Evolutionary conservation across 2,797 vertebrate genomes (phyloP).

Genomic region (Geotrypetes seraphini): DNA sequence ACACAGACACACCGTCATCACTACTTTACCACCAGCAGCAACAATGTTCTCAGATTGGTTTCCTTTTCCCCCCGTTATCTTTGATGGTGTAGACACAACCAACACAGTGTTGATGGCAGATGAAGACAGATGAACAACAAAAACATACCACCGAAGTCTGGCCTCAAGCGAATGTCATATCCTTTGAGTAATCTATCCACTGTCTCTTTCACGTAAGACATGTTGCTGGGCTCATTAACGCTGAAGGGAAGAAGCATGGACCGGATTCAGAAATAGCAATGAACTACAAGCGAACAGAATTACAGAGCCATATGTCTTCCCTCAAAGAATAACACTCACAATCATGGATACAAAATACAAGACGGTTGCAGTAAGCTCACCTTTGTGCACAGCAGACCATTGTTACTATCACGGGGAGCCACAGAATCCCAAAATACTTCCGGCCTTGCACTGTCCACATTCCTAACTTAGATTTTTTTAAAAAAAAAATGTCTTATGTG

Average conservation of each 20-base stretch:
- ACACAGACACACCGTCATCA: too few relatives aligned
- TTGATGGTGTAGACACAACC: background rate
- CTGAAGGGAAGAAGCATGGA: slow-evolving; percentile 47
- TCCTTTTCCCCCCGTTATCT: background rate
- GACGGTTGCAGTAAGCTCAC: slow-evolving; percentile 50
- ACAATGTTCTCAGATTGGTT: background rate
- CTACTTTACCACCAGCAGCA: too few relatives aligned
- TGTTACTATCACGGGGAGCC: slow-evolving; percentile 59
- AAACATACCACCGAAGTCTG: slow-evolving; percentile 84
- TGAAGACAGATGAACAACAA: slow-evolving; percentile 17
- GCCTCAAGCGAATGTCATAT: slow-evolving; percentile 77
- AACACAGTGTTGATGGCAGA: slow-evolving; percentile 8
- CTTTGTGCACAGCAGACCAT: slow-evolving; percentile 75
- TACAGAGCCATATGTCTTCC: background rate
- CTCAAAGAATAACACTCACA: background rate
- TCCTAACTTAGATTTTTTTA: slow-evolving; percentile 47
- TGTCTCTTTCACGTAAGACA: slow-evolving; percentile 79
- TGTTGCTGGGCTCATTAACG: slow-evolving; percentile 71
- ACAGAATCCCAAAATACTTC: slow-evolving; percentile 57
- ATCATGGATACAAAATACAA: background rate
- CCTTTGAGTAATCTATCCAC: slow-evolving; percentile 77
- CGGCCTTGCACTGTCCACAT: slow-evolving; percentile 59
- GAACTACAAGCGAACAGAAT: slow-evolving; percentile 24
- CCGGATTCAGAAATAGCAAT: slow-evolving; percentile 22
- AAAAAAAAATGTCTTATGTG: slow-evolving; percentile 39